Conservation (phyloP, 2,113 vertebrate species). For the Nesoenas mayeri region DNA sequence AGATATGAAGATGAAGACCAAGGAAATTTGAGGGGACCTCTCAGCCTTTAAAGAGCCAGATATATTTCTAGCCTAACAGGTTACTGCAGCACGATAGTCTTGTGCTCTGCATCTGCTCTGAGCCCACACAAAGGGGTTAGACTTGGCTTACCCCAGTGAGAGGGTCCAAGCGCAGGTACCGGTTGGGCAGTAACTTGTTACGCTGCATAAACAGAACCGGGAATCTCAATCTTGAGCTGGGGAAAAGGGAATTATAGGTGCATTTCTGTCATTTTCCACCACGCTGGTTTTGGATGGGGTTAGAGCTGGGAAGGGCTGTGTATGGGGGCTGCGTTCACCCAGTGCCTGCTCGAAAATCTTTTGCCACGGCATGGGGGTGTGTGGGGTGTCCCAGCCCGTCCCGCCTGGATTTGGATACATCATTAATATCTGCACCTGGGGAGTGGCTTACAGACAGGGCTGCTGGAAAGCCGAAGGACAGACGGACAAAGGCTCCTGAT, state of each 20-base stretch:
- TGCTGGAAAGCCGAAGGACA: background rate
- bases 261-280: background rate
- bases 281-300: background rate
- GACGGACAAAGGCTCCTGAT: background rate
- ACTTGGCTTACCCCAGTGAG: background rate
- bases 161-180: background rate
- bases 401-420: background rate
- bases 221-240: background rate
- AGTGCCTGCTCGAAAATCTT: background rate
- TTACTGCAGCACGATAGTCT: constrained; percentile 8
- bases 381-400: background rate
- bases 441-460: background rate
- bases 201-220: background rate
- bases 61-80: constrained; percentile 23
- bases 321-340: background rate
- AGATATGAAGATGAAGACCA: constrained; percentile 31
- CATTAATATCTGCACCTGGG: fast-evolving
- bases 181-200: constrained; percentile 15
- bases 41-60: constrained; percentile 10
- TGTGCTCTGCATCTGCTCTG: background rate
- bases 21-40: constrained; percentile 26
- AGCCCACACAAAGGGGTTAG: background rate
- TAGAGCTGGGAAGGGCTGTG: background rate
- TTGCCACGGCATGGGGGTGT: fast-evolving
- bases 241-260: background rate